phyloP scores from a whole-genome alignment of 2,113 vertebrate species.

The Bujurquina vittata region DNA sequence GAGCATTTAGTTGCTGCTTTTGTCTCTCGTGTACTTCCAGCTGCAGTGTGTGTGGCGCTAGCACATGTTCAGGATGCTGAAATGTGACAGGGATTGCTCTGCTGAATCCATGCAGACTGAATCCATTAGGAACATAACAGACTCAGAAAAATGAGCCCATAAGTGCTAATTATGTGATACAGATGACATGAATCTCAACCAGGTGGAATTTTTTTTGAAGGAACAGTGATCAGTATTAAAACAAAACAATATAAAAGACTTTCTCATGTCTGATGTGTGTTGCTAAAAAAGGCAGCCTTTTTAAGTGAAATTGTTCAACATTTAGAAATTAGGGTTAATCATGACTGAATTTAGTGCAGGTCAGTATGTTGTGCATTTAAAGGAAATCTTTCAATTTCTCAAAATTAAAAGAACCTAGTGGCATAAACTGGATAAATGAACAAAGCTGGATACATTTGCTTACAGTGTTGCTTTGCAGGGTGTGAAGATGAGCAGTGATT shows the following conservation, averaged over 20 bases:
- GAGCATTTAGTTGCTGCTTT: background rate
- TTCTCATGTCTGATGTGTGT: background rate
- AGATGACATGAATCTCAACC: conserved; percentile 33
- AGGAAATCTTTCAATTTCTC: background rate
- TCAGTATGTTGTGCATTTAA: background rate
- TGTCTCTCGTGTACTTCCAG: background rate
- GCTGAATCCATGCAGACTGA: conserved; percentile 32
- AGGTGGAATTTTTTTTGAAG: conserved; percentile 19
- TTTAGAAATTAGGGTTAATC: background rate
- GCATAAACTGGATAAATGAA: background rate
- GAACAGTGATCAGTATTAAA: background rate
- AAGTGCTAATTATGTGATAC: conserved; percentile 45
- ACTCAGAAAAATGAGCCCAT: conserved; percentile 32
- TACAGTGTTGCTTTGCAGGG: background rate
- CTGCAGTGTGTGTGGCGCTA: conserved; percentile 5
- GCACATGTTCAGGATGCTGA: conserved; percentile 24
- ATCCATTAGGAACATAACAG: conserved; percentile 40
- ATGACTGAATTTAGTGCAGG: background rate
- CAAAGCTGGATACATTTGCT: background rate
- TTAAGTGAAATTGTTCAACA: background rate
- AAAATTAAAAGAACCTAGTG: background rate
- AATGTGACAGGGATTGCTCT: conserved; percentile 18
- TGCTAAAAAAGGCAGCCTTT: background rate
- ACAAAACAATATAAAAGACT: background rate
- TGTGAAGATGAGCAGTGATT: background rate